phyloP scores from a whole-genome alignment of 2,113 vertebrate species.

The Pelobates fuscus region DNA sequence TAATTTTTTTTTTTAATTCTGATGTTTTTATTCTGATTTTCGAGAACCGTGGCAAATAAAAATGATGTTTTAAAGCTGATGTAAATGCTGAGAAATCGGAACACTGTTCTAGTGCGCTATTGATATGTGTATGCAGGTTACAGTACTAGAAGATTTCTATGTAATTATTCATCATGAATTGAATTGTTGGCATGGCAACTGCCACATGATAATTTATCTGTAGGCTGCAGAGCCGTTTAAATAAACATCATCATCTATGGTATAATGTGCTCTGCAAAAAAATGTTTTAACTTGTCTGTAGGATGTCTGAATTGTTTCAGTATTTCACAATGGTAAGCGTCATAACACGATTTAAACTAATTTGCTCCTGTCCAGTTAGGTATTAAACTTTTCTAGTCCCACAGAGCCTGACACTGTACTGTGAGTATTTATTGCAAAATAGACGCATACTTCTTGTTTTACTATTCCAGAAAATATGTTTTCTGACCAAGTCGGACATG shows the following conservation, averaged over 20 bases:
- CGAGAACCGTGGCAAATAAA: background rate
- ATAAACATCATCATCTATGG: constrained; percentile 37
- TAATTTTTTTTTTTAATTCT: background rate
- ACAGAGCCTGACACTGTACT: background rate
- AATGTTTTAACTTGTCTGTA: background rate
- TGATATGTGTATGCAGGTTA: constrained; percentile 13
- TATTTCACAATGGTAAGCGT: background rate
- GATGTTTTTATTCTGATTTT: background rate
- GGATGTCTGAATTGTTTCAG: background rate
- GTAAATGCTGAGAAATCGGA: background rate
- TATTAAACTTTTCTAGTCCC: background rate
- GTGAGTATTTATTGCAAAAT: background rate
- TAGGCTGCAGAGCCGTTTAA: constrained; percentile 37
- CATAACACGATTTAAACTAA: background rate
- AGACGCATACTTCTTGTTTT: background rate
- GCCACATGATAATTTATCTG: constrained; percentile 45
- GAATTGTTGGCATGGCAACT: constrained; percentile 49
- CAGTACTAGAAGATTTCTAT: constrained; percentile 12
- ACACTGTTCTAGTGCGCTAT: background rate
- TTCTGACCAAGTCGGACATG: too few relatives aligned
- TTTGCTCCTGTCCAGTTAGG: background rate
- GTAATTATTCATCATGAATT: constrained; percentile 38
- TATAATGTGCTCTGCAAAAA: constrained; percentile 15
- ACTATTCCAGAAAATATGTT: background rate
- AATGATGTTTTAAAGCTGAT: background rate